These are phyloP conservation scores for Neolamprologus toae DNA, from an alignment of 2,113 vertebrate species.

Conservation along the genomic window DNA sequence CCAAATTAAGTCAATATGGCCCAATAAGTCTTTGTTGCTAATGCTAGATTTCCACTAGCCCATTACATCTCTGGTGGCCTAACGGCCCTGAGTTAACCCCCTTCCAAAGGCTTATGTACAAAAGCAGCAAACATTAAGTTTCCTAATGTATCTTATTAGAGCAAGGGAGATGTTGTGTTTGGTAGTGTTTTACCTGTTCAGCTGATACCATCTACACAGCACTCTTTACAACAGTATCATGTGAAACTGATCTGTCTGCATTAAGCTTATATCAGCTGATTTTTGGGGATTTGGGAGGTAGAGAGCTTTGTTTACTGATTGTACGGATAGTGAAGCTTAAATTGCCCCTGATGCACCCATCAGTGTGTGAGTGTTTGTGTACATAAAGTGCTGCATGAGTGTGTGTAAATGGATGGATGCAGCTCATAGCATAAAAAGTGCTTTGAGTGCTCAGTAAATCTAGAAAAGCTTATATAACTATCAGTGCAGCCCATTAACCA, in stretches of 20 bases:
- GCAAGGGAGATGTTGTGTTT: not conserved
- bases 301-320: not conserved
- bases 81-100: not conserved
- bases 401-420: not conserved
- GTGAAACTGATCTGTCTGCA: not conserved
- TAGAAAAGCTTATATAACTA: not conserved
- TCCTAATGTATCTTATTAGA: not conserved
- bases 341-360: not conserved
- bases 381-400: not conserved
- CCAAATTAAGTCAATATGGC: not conserved
- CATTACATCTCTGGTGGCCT: not conserved
- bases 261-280: not conserved
- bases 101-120: not conserved
- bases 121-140: not conserved
- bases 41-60: not conserved
- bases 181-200: not conserved
- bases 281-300: not conserved
- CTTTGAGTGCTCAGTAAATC: not conserved
- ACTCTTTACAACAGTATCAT: not conserved
- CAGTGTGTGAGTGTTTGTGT: not conserved
- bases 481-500: not conserved
- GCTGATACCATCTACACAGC: not conserved
- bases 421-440: not conserved
- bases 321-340: not conserved
- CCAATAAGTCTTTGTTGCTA: not conserved